Conservation (phyloP, 92 coral and sea anemone species). For the Meandrina meandrites region DNA sequence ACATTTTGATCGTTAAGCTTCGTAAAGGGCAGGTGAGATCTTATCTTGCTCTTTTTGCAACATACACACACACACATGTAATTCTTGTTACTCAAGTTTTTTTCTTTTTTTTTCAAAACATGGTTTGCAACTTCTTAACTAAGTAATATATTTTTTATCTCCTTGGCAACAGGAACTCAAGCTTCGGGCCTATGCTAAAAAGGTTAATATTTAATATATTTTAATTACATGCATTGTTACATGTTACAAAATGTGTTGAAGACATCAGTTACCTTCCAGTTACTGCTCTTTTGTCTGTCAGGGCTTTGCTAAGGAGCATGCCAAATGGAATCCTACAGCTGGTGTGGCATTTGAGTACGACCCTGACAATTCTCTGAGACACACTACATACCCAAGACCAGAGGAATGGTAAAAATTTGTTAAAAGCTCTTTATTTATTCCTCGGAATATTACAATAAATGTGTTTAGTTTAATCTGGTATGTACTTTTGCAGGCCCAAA, state of each 20-base stretch:
- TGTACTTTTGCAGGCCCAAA: constrained; percentile 79
- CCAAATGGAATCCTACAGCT: constrained; percentile 98
- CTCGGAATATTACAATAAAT: not conserved
- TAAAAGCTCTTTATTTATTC: not conserved
- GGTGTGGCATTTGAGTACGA: constrained; percentile 99
- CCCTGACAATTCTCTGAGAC: constrained; percentile 95
- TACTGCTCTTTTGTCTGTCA: not conserved
- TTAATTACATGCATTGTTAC: not conserved
- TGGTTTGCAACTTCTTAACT: not conserved
- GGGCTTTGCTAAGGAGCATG: constrained; percentile 99
- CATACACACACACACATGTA: not conserved
- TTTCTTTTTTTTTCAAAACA: not conserved
- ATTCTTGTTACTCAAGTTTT: too few relatives aligned
- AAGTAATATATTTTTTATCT: not conserved
- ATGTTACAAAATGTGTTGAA: not conserved
- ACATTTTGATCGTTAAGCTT: constrained; percentile 93
- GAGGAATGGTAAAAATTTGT: constrained; percentile 85
- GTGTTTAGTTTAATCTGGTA: not conserved
- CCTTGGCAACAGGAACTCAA: constrained; percentile 74
- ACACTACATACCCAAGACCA: constrained; percentile 94
- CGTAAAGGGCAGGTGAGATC: constrained; percentile 89
- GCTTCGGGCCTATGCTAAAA: constrained; percentile 93
- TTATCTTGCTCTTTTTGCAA: not conserved
- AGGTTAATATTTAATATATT: constrained; percentile 52
- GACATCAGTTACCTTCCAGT: too few relatives aligned